Evolutionary conservation across 2,888 invertebrate genomes (phyloP).

Genomic region (Athalia cordata): DNA sequence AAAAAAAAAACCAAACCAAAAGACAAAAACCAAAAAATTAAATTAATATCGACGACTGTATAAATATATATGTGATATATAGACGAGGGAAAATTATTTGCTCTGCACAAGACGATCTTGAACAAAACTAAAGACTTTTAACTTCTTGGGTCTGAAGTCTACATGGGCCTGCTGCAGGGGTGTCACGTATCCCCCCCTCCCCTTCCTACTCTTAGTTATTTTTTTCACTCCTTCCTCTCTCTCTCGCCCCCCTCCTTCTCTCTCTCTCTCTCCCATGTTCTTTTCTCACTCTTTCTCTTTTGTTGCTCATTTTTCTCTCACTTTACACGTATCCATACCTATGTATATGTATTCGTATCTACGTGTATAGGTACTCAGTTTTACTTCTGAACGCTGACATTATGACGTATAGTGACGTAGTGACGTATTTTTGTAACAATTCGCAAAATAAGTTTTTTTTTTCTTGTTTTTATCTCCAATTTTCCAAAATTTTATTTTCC

Average conservation of each 20-base stretch:
- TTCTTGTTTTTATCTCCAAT: no score
- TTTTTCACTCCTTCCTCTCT: neutral
- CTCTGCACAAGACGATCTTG: constrained; percentile 23
- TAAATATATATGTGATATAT: neutral
- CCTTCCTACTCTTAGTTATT: constrained; percentile 15
- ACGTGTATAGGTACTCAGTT: neutral
- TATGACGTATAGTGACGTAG: no score
- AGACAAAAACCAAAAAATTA: neutral
- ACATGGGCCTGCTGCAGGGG: constrained; percentile 19
- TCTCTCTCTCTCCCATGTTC: neutral
- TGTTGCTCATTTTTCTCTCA: neutral
- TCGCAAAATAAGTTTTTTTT: no score
- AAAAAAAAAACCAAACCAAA: no score
- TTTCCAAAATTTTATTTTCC: no score
- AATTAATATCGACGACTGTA: neutral
- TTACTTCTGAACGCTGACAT: no score
- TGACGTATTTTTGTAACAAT: no score
- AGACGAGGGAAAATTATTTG: constrained; percentile 10
- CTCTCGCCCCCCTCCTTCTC: neutral
- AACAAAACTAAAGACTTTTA: constrained; percentile 41
- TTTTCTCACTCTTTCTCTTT: neutral
- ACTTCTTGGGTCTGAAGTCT: constrained; percentile 32
- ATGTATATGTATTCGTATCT: no score
- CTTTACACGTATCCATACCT: no score
- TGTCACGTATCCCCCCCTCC: constrained; percentile 41